Conservation (phyloP, 2,888 invertebrate species). For the Ommatoiulus sabulosus region DNA sequence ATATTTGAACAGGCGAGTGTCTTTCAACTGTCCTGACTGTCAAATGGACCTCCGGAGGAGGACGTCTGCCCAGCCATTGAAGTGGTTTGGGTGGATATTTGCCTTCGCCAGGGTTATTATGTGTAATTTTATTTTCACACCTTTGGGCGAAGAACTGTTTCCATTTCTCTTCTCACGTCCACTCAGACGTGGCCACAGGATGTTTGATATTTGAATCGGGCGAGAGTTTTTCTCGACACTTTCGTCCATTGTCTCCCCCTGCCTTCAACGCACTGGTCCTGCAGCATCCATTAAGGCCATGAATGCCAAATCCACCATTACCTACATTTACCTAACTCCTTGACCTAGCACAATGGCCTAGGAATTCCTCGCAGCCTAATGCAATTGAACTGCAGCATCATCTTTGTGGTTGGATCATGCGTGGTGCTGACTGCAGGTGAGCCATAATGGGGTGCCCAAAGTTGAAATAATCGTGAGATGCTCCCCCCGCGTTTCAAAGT, state of each 20-base stretch:
- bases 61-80: neutral
- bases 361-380: slow-evolving; percentile 45
- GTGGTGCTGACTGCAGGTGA: neutral
- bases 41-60: slow-evolving; percentile 14
- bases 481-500: neutral
- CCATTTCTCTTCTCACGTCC: slow-evolving; percentile 25
- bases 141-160: slow-evolving; percentile 39
- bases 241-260: slow-evolving; percentile 31
- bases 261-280: slow-evolving; percentile 37
- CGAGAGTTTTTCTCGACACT: slow-evolving; percentile 24
- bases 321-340: slow-evolving; percentile 48
- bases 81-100: slow-evolving; percentile 44
- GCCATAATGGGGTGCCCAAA: neutral
- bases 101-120: slow-evolving; percentile 4
- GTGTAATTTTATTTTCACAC: slow-evolving; percentile 47
- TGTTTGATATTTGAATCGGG: slow-evolving; percentile 39
- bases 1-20: slow-evolving; percentile 31
- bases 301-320: slow-evolving; percentile 45
- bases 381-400: slow-evolving; percentile 38
- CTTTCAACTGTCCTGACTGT: slow-evolving; percentile 41
- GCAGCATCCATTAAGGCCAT: slow-evolving; percentile 41
- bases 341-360: slow-evolving; percentile 20
- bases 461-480: neutral
- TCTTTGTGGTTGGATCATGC: slow-evolving; percentile 26
- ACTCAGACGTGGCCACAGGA: slow-evolving; percentile 47